A percentile compares a stretch with the other conserved stretches of the same genome.
Conservation (phyloP, 1,140 invertebrate species). For the Drosophila biarmipes region DNA sequence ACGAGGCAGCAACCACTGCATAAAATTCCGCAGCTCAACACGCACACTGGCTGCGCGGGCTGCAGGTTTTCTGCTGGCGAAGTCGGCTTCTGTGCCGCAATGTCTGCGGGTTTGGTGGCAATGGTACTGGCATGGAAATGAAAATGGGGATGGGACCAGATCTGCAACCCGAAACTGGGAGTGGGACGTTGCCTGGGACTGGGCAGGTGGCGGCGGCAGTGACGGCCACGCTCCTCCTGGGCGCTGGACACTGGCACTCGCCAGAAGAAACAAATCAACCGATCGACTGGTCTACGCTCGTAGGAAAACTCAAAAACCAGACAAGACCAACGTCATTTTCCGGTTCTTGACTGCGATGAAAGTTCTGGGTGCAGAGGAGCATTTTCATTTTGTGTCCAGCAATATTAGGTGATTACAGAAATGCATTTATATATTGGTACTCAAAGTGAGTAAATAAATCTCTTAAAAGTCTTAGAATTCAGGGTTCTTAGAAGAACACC, state of each 20-base stretch:
- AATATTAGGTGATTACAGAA: not conserved
- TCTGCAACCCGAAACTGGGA: conserved; percentile 11
- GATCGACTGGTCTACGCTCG: conserved; percentile 61
- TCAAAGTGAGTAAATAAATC: too few relatives aligned
- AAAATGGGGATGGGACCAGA: conserved; percentile 22
- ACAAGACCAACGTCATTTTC: conserved; percentile 48
- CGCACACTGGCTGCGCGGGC: conserved; percentile 49
- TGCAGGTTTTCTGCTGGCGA: conserved; percentile 38
- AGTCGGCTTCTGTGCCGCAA: conserved; percentile 67
- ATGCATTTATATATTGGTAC: conserved; percentile 1
- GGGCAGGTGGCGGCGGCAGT: conserved; percentile 54
- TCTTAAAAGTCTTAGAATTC: too few relatives aligned
- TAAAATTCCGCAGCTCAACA: conserved; percentile 76
- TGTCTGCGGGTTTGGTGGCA: conserved; percentile 54
- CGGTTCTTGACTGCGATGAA: conserved; percentile 64
- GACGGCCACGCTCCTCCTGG: conserved; percentile 51
- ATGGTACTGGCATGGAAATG: conserved; percentile 15
- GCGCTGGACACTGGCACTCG: conserved; percentile 42
- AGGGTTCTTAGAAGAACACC: too few relatives aligned
- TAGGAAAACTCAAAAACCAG: conserved; percentile 1
- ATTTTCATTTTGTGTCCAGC: conserved; percentile 13
- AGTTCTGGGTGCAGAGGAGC: conserved; percentile 45
- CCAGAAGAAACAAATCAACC: conserved; percentile 63
- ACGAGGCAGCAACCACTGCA: conserved; percentile 69
- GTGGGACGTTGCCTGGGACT: conserved; percentile 35